These are phyloP conservation scores for Podarcis lilfordi DNA, from an alignment of 2,797 vertebrate genomes.

Conservation along the genomic window DNA sequence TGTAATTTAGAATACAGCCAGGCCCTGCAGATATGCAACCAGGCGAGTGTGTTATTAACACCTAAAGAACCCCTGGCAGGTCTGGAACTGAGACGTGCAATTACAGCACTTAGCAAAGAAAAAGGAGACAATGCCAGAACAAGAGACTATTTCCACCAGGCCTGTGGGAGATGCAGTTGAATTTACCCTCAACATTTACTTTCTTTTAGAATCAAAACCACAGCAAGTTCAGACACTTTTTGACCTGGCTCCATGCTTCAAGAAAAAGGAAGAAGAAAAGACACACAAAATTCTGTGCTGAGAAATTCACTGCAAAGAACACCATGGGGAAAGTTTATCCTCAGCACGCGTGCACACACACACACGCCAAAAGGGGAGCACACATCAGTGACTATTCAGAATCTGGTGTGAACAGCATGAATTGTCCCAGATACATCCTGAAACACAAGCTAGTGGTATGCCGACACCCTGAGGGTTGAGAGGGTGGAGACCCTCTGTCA, in stretches of 20 bases:
- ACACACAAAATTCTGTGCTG: background rate
- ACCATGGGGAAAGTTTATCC: background rate
- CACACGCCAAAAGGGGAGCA: background rate
- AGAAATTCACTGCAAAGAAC: background rate
- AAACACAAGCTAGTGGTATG: background rate
- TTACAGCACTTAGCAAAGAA: slow-evolving; percentile 26
- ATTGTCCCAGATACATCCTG: background rate
- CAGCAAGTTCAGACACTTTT: slow-evolving; percentile 6
- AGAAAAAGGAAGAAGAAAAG: background rate
- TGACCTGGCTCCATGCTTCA: background rate
- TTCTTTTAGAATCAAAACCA: slow-evolving; percentile 6
- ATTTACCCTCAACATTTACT: slow-evolving; percentile 35
- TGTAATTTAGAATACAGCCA: slow-evolving; percentile 25
- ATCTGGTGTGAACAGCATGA: background rate
- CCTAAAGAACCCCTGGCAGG: slow-evolving; percentile 35
- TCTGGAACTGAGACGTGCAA: slow-evolving; percentile 36
- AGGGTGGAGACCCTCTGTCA: background rate
- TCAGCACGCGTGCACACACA: too few relatives aligned
- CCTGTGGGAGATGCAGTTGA: slow-evolving; percentile 21
- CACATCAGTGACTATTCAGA: background rate
- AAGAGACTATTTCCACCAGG: slow-evolving; percentile 11
- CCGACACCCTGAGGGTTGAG: background rate
- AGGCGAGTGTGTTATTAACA: slow-evolving; percentile 44
- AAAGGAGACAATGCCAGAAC: slow-evolving; percentile 16
- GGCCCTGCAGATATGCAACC: slow-evolving; percentile 28